Base-by-base conservation (phyloP, 2,113 vertebrate genomes). In the Tautogolabrus adspersus region DNA sequence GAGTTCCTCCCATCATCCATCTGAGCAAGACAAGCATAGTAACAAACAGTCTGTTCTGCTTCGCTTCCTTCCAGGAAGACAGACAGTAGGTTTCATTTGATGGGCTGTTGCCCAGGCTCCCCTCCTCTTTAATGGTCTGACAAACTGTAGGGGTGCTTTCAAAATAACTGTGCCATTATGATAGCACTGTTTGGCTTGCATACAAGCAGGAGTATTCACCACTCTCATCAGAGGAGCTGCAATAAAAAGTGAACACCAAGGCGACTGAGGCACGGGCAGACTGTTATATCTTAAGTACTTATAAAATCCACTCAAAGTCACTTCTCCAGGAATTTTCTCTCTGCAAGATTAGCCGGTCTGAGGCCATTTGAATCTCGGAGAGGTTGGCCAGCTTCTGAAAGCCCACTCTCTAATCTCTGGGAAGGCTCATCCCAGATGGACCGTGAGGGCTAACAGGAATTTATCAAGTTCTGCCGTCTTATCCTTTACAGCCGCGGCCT, bases 301-400 rank as follows among this genome's bases (percentile, higher is more conserved):
- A 74, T 69, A 88, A 87, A 92, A 90, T 90, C 88, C 88, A 89
- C 88, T 92, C 83, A 84, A 86, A 83, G 83, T 87, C 84, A 87
- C 83, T 92, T 92, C 79, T 75, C 40, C 71, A 88, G 82, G 84
- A 91, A 89, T 89, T 87, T 90, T 91, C 89, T 85, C 66, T 85
- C 83, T 79, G 81, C 56, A 77, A 92, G 90, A 92, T 93, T 91
- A 93, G 86, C 89, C 66, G 68, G 79, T 88, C 86, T 65, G 75
- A 66, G 88, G 85, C 83, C 88, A 86, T 88, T 90, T 88, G 83
- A 93, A 89, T 90, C 83, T 75, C 26, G 77, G 61, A 75, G 78
- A 84, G 84, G 87, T 91, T 88, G 86, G 81, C 84, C 47, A 56
- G 59, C 82, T 82, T 89, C 75, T 82, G 78, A 88, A 88, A 91